phyloP scores from a whole-genome alignment of 2,797 vertebrate genomes.

The Falco peregrinus region DNA sequence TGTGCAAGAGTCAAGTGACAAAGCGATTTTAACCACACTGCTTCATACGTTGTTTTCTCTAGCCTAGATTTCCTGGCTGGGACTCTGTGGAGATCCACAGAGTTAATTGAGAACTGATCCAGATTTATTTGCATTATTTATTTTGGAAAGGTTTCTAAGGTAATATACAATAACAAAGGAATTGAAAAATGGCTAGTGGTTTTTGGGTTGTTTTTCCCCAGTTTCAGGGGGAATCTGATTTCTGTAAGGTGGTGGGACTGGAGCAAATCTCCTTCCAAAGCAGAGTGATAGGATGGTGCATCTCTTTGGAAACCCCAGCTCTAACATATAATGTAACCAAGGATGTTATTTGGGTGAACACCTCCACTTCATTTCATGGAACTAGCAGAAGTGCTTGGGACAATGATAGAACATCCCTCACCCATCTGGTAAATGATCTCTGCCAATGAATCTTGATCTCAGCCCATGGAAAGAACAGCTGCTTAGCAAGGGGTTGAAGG shows the following conservation, averaged over 20 bases:
- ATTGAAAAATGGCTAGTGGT: background rate
- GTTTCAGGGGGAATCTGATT: background rate
- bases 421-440: background rate
- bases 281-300: background rate
- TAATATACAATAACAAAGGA: background rate
- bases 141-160: background rate
- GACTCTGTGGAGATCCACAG: background rate
- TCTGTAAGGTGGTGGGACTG: background rate
- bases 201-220: background rate
- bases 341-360: background rate
- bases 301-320: background rate
- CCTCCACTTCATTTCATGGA: background rate
- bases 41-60: background rate
- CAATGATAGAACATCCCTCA: background rate
- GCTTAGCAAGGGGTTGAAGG: background rate
- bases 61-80: background rate
- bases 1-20: background rate
- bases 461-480: background rate
- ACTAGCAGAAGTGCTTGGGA: background rate
- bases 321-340: background rate
- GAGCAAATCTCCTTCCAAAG: background rate
- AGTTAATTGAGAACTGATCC: background rate
- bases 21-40: background rate
- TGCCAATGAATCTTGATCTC: background rate
- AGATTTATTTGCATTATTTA: background rate